These are phyloP conservation scores for Aspidiotus destructor DNA, from an alignment of 2,888 invertebrate genomes.

Conservation along the genomic window DNA sequence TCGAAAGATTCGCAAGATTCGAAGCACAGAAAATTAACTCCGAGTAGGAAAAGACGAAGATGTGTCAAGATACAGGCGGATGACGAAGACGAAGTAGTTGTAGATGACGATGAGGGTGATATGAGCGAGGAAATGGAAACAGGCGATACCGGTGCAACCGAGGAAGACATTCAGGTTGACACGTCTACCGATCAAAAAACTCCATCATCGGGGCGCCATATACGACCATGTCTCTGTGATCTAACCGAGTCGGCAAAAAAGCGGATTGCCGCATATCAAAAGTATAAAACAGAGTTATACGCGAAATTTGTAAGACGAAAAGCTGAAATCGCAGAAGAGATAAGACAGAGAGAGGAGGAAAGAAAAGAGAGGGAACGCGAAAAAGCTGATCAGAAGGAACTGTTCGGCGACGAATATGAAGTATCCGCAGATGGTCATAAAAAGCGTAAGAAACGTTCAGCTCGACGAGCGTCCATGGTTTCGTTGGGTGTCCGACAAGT, in stretches of 20 bases:
- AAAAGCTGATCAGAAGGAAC: constrained; percentile 5
- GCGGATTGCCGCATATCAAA: neutral
- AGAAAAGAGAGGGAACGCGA: constrained; percentile 12
- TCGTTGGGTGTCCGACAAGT: constrained; percentile 18
- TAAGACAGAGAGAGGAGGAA: constrained; percentile 9
- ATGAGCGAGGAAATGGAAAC: no score
- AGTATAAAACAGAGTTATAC: neutral
- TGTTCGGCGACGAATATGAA: constrained; percentile 19
- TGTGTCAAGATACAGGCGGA: no score
- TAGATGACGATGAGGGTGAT: no score
- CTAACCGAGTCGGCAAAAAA: neutral
- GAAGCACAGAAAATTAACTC: no score
- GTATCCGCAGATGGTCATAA: neutral
- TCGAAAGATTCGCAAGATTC: no score
- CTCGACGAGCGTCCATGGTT: constrained; percentile 22
- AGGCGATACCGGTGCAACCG: no score
- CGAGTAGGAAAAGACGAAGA: no score
- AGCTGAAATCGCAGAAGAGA: constrained; percentile 8
- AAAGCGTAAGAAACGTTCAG: constrained; percentile 23
- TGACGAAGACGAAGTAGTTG: no score
- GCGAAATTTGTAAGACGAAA: constrained; percentile 8
- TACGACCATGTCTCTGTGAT: constrained; percentile 22
- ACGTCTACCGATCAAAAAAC: no score
- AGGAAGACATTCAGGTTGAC: no score
- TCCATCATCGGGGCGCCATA: neutral